Evolutionary conservation across 2,113 vertebrate species (phyloP).

Genomic region (Entomyzon cyanotis): DNA sequence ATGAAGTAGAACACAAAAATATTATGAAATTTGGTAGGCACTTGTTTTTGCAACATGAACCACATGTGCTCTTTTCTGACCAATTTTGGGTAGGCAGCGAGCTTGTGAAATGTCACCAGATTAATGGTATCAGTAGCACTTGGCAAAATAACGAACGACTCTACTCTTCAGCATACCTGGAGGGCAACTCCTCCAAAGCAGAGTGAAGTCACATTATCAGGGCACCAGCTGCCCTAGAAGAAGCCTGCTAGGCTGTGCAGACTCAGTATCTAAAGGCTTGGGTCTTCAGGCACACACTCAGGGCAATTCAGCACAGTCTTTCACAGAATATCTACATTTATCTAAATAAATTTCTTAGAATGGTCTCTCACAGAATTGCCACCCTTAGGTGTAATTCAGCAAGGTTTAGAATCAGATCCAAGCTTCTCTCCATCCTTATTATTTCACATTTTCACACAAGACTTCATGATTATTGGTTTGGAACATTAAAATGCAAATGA

Average conservation of each 20-base stretch:
- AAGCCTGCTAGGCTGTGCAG: not conserved
- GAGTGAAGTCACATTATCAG: not conserved
- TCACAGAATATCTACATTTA: constrained; percentile 6
- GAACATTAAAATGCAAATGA: constrained; percentile 81
- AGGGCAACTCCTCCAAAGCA: not conserved
- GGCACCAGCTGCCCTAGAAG: not conserved
- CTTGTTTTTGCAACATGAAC: not conserved
- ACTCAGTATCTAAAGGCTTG: not conserved
- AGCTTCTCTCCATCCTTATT: constrained; percentile 59
- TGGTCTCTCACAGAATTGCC: constrained; percentile 34
- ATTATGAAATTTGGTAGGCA: not conserved
- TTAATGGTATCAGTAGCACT: not conserved
- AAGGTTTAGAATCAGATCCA: constrained; percentile 68
- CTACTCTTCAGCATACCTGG: not conserved
- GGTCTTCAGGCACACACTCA: not conserved
- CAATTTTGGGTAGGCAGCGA: accelerated
- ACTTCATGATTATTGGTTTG: constrained; percentile 73
- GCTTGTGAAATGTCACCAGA: not conserved
- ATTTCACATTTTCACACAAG: constrained; percentile 73
- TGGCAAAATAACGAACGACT: not conserved
- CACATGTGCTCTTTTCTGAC: not conserved
- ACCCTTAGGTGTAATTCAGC: constrained; percentile 60
- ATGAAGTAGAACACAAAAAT: not conserved
- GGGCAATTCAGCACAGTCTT: not conserved
- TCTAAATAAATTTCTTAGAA: constrained; percentile 27